Evolutionary conservation across 2,113 vertebrate genomes (phyloP).

Genomic region (Hemiprocne comata): DNA sequence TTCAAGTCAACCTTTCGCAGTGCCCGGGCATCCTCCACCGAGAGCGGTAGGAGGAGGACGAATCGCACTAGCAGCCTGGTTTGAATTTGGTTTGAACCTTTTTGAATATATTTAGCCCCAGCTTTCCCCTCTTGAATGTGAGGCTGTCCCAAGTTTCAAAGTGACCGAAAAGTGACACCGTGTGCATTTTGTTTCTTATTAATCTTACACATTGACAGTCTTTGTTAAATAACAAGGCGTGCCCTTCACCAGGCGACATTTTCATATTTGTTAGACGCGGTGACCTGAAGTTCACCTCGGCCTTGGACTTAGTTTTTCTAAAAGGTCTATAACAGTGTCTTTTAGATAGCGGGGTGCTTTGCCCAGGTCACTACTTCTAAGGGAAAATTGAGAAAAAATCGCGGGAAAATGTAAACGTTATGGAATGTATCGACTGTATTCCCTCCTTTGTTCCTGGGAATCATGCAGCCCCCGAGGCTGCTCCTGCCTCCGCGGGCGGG

Average conservation of each 20-base stretch:
- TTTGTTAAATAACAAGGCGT: conserved; percentile 99
- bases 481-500: conserved; percentile 2
- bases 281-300: conserved; percentile 99
- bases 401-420: conserved; percentile 81
- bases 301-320: conserved; percentile 96
- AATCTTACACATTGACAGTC: conserved; percentile 99
- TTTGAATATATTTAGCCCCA: conserved; percentile 82
- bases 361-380: conserved; percentile 84
- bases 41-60: conserved; percentile 46
- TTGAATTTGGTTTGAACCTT: conserved; percentile 81
- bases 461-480: conserved; percentile 44
- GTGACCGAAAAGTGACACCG: conserved; percentile 98
- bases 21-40: conserved; percentile 52
- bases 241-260: conserved; percentile 97
- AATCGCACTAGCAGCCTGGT: conserved; percentile 50
- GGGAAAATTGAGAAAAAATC: conserved; percentile 75
- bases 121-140: conserved; percentile 78
- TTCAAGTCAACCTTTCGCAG: conserved; percentile 65
- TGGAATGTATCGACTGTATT: conserved; percentile 80
- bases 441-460: conserved; percentile 72
- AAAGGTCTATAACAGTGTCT: conserved; percentile 84
- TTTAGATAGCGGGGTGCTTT: conserved; percentile 82
- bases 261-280: conserved; percentile 99
- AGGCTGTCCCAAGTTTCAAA: conserved; percentile 88
- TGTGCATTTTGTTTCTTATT: conserved; percentile 99